These are phyloP conservation scores for Triplophysa tibetana DNA, from an alignment of 2,113 vertebrate species.

Conservation along the genomic window DNA sequence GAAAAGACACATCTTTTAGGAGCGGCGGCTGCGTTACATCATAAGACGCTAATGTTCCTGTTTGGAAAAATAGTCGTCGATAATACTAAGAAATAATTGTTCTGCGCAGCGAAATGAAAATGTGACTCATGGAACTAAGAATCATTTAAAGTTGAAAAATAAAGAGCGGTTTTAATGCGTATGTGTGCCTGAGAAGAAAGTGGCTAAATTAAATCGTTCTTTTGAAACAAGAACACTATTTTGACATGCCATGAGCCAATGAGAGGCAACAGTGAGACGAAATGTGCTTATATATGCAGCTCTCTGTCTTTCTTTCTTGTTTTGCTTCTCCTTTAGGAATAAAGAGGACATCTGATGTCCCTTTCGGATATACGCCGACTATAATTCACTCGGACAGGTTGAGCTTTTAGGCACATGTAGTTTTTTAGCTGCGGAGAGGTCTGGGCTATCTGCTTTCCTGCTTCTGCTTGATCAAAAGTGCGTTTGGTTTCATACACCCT, in stretches of 20 bases:
- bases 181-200: neutral
- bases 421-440: neutral
- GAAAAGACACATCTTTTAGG: slow-evolving; percentile 60
- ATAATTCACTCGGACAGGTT: slow-evolving; percentile 46
- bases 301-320: neutral
- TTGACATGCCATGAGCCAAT: slow-evolving; percentile 4
- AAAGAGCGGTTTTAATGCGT: neutral
- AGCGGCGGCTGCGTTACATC: slow-evolving; percentile 58
- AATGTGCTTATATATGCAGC: slow-evolving; percentile 28
- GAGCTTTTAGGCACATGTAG: slow-evolving; percentile 46
- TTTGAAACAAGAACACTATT: slow-evolving; percentile 39
- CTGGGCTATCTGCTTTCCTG: neutral
- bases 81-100: slow-evolving; percentile 65
- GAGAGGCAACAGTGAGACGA: neutral
- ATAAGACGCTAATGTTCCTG: slow-evolving; percentile 59
- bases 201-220: slow-evolving; percentile 42
- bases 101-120: slow-evolving; percentile 57
- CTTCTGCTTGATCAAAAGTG: slow-evolving; percentile 14
- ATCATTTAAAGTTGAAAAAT: slow-evolving; percentile 43
- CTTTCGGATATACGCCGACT: slow-evolving; percentile 2
- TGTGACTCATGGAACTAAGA: slow-evolving; percentile 59
- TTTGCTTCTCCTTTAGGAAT: slow-evolving; percentile 27
- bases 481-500: slow-evolving; percentile 13
- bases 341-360: slow-evolving; percentile 42
- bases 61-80: slow-evolving; percentile 56